Conservation (phyloP, 2,888 invertebrate genomes). For the Bellardia pandia region DNA sequence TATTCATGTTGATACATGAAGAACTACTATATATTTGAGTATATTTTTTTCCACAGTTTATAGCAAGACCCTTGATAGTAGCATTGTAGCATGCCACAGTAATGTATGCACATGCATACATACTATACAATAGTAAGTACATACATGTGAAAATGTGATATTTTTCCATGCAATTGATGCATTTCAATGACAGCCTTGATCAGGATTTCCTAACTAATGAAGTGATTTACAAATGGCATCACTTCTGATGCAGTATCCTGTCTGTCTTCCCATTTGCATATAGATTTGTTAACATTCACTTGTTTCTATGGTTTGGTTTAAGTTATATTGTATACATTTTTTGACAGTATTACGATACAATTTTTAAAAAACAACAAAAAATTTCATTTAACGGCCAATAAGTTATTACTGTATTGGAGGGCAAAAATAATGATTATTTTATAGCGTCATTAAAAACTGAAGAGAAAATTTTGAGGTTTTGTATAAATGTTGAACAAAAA, state of each 20-base stretch:
- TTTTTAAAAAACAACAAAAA: too few species aligned
- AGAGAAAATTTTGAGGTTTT: neutral
- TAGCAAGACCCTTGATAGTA: neutral
- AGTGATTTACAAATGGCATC: slow-evolving; percentile 71
- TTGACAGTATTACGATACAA: neutral
- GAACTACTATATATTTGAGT: slow-evolving; percentile 6
- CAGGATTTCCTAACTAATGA: slow-evolving; percentile 71
- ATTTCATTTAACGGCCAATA: too few species aligned
- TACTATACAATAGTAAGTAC: neutral
- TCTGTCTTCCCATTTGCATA: slow-evolving; percentile 3
- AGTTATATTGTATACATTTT: neutral
- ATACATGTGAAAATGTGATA: neutral
- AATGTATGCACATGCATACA: slow-evolving; percentile 15
- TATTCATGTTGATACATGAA: neutral
- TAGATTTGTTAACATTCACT: neutral
- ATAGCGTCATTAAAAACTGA: neutral
- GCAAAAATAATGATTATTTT: neutral
- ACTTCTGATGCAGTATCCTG: slow-evolving; percentile 63
- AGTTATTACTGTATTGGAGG: too few species aligned
- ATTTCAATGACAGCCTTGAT: slow-evolving; percentile 67
- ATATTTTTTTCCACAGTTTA: neutral
- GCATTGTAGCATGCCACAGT: slow-evolving; percentile 1
- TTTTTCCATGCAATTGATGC: slow-evolving; percentile 22
- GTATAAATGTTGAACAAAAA: neutral
- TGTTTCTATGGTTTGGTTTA: neutral